Base-by-base conservation (phyloP, 2,888 invertebrate genomes). In the Synanthedon vespiformis region DNA sequence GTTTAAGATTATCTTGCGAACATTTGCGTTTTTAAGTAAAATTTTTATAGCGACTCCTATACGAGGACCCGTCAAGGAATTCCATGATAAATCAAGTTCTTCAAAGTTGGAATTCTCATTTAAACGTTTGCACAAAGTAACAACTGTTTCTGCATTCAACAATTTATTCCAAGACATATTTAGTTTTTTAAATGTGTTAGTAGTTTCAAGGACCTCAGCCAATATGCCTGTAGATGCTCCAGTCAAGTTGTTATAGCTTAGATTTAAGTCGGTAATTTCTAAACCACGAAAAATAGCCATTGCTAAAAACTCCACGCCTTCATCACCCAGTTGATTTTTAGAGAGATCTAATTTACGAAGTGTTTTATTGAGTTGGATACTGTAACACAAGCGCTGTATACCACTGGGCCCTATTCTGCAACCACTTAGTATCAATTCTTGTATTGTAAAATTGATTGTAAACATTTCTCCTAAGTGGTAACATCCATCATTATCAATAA, bases 141-240 rank as follows among this genome's bases (percentile, higher is more conserved):
- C 48, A 5, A 50, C 40, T 6, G 41, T 50, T 40, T 52, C 56
- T 1, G 56, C 53, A 3, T 56, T 54, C 54, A 52, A 55, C 50
- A 74, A 59, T 27, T 63, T 64, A 54, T 75, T 77, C 73, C 72
- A 72, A 0, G 74, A 75, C 14, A 76, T 41, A 56, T 77, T 65
- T n/a, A 74, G 58, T 52, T 68, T 65, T 2, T 67, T 72, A 11
- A 67, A 56, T 14, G 56, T 63, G 48, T 71, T 68, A 52, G 67
- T 62, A 3, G 50, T 53, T 53, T 68, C 65, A 18, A 56, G 18
- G 11, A 53, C 50, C 41, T 50, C 52, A 1, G 53, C 49, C n/a
- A 56, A 50, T 2, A 18, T 11, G 14, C 50, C 52, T 5, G 48
- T 48, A 8, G 41, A 14, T 11, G 18, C 40, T 11, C 51, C 48